These are phyloP conservation scores for Ricordea florida DNA, from an alignment of 92 coral and sea anemone species.

Conservation along the genomic window DNA sequence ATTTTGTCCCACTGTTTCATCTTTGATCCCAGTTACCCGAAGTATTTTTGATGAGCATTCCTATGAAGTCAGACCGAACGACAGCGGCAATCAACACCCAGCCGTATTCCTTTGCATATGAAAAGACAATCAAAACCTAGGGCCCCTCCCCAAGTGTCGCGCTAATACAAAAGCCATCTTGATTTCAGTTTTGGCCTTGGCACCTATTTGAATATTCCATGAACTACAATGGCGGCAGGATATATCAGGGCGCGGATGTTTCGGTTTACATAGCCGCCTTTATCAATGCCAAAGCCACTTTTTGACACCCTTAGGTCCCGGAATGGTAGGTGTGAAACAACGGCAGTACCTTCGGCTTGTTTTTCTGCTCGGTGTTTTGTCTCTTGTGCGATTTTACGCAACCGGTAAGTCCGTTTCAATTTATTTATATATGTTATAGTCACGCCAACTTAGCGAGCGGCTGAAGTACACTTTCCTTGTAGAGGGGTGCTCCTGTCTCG, in stretches of 20 bases:
- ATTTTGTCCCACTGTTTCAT: too few species aligned
- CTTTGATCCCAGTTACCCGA: too few species aligned
- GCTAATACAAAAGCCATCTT: constrained; percentile 8
- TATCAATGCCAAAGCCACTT: constrained; percentile 1
- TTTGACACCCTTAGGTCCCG: neutral
- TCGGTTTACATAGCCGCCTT: neutral
- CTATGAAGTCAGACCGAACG: too few species aligned
- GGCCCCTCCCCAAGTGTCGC: neutral
- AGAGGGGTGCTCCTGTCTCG: too few species aligned
- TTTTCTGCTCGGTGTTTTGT: neutral
- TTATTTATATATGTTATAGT: too few species aligned
- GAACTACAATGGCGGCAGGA: constrained; percentile 5
- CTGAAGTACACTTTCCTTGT: neutral
- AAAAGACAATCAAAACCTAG: neutral
- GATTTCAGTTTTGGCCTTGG: neutral
- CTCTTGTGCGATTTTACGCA: neutral
- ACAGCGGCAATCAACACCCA: too few species aligned
- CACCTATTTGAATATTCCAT: constrained; percentile 30
- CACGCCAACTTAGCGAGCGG: too few species aligned
- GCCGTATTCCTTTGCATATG: neutral
- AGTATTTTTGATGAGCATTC: too few species aligned
- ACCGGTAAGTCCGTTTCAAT: constrained; percentile 26
- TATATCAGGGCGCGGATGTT: neutral
- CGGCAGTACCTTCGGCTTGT: neutral
- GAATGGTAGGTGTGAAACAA: neutral